Conservation (phyloP, 2,113 vertebrate genomes). For the Dicaeum eximium region DNA sequence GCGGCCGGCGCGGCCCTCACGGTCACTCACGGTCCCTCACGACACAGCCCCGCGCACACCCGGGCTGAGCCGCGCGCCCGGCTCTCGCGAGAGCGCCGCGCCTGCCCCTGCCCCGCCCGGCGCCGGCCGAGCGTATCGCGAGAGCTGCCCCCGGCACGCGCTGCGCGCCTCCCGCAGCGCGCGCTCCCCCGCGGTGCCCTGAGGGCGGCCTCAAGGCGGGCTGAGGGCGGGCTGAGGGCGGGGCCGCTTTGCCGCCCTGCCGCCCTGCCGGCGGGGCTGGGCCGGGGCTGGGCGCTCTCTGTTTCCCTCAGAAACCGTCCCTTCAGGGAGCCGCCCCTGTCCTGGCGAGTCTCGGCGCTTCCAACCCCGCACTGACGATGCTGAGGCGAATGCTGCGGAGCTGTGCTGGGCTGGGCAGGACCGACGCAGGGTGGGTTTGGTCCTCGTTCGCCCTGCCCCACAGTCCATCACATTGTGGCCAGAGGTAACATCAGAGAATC, state of each 20-base stretch:
- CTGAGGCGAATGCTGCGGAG: background rate
- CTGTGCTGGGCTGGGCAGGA: background rate
- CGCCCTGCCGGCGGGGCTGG: fast-evolving
- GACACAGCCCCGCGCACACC: fast-evolving
- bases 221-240: fast-evolving
- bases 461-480: background rate
- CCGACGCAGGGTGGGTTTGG: background rate
- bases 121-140: background rate
- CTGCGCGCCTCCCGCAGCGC: background rate
- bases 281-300: fast-evolving
- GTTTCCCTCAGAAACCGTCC: fast-evolving
- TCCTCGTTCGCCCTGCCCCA: no score
- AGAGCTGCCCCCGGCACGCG: background rate
- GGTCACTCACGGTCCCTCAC: fast-evolving
- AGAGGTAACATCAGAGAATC: background rate
- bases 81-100: background rate
- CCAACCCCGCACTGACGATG: no score
- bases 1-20: background rate
- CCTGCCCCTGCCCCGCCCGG: background rate
- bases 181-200: fast-evolving
- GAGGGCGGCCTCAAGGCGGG: fast-evolving
- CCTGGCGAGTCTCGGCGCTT: fast-evolving
- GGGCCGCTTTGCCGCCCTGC: fast-evolving
- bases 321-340: fast-evolving
- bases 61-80: background rate